Base-by-base conservation (phyloP, 1,140 invertebrate species). In the Holotrichia oblita region DNA sequence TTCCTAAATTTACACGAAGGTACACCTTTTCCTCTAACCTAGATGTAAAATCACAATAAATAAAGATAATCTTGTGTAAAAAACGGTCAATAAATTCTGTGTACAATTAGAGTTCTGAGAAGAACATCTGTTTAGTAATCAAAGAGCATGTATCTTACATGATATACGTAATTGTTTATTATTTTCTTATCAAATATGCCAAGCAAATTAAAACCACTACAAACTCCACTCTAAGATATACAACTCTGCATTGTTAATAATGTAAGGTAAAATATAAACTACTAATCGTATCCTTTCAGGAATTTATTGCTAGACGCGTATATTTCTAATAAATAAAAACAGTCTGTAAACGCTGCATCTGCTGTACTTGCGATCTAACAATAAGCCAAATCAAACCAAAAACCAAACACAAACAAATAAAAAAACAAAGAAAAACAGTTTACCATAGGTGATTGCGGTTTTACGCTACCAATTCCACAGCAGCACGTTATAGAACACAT, bases 111-210 rank as follows among this genome's bases (percentile, higher is more conserved):
- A 34, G 4, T 2, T 34, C 1, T 4, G 4, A 34, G 27, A 2
- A 34, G n/a, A 44, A 44, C 48, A 55, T 55, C 14, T 55, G 17
- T 55, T 55, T n/a, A 55, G 48, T 55, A 55, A 55, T 55, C 48
- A 17, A 55, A 17, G 14, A 6, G 17, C n/a, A 55, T 55, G n/a
- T 55, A n/a, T 7, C 48, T 55, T 6, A 0, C n/a, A 17, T 55
- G 6, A 55, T 17, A 34, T 34, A 55, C 14, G 6, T 55, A 20
- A 55, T 55, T 55, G 17, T 55, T 55, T 55, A 17, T 55, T 55
- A 55, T n/a, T 55, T 55, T 17, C 48, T 17, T 55, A 55, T 55
- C 48, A 55, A 55, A 55, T 55, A 55, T 55, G 48, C n/a, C 48
- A 55, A 55, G 48, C 14, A 55, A 17, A 3, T 55, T 55, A 55